These are phyloP conservation scores for Aselliscus stoliczkanus DNA, from an alignment of 2,797 vertebrate genomes.

Conservation along the genomic window DNA sequence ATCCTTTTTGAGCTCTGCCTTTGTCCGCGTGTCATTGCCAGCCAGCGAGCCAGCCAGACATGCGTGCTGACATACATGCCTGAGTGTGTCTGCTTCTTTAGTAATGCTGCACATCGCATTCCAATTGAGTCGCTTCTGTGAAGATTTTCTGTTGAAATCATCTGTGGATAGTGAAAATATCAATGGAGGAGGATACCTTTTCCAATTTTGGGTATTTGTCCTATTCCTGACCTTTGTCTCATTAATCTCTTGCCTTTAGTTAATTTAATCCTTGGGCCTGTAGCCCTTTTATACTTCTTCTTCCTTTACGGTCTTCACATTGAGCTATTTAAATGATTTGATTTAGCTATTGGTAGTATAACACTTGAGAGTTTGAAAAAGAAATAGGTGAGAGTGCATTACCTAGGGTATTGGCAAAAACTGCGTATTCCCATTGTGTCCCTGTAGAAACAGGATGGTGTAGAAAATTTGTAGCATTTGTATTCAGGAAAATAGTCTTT, in stretches of 20 bases:
- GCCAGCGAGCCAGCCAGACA: not conserved
- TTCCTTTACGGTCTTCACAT: not conserved
- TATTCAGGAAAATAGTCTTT: not conserved
- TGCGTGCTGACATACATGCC: not conserved
- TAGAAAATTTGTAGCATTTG: not conserved
- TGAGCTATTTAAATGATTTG: not conserved
- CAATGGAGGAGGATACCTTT: not conserved
- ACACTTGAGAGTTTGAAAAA: not conserved
- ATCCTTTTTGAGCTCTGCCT: not conserved
- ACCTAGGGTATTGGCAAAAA: not conserved
- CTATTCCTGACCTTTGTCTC: not conserved
- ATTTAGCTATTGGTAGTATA: not conserved
- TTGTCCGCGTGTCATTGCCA: not conserved
- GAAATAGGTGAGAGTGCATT: not conserved
- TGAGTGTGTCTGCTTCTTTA: not conserved
- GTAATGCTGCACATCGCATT: not conserved
- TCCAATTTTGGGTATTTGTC: not conserved
- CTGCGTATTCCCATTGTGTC: not conserved
- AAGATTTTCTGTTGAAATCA: constrained; percentile 1
- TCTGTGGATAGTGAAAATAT: not conserved
- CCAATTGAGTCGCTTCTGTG: not conserved
- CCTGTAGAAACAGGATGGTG: not conserved
- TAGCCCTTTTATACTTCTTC: not conserved
- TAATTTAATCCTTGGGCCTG: not conserved
- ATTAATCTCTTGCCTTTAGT: constrained; percentile 8